Conservation (phyloP, 2,113 vertebrate species). For the Peromyscus polionotus region DNA sequence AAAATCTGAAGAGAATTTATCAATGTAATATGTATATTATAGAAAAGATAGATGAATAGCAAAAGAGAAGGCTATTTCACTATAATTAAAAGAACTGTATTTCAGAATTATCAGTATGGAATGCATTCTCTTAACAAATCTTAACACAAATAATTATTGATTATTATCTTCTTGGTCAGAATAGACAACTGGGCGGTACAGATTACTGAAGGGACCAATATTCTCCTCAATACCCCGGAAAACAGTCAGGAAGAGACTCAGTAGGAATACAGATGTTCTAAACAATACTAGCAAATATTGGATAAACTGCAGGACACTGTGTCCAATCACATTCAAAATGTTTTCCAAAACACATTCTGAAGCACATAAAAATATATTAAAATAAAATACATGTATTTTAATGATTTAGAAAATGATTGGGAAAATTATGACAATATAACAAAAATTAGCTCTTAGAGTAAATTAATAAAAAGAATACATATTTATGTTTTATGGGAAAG, state of each 20-base stretch:
- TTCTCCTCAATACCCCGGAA: background rate
- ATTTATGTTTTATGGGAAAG: background rate
- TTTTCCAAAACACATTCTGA: background rate
- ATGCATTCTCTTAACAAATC: background rate
- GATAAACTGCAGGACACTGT: no score
- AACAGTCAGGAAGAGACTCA: background rate
- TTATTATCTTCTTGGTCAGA: no score
- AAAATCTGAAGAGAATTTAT: background rate
- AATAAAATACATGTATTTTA: background rate
- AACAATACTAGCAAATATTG: background rate
- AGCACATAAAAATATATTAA: background rate
- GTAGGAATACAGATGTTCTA: background rate
- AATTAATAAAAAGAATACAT: background rate
- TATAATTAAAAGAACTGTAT: background rate
- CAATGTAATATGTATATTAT: background rate
- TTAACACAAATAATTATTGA: no score
- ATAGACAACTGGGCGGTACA: background rate
- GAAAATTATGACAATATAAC: background rate
- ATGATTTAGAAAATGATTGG: background rate
- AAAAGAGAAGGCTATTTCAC: background rate
- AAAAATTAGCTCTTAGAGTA: background rate
- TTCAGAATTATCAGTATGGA: background rate
- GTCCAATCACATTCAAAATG: background rate
- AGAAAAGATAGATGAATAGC: background rate
- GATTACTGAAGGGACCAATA: background rate